phyloP scores from a whole-genome alignment of 2,113 vertebrate genomes.

The Pelusios castaneus region DNA sequence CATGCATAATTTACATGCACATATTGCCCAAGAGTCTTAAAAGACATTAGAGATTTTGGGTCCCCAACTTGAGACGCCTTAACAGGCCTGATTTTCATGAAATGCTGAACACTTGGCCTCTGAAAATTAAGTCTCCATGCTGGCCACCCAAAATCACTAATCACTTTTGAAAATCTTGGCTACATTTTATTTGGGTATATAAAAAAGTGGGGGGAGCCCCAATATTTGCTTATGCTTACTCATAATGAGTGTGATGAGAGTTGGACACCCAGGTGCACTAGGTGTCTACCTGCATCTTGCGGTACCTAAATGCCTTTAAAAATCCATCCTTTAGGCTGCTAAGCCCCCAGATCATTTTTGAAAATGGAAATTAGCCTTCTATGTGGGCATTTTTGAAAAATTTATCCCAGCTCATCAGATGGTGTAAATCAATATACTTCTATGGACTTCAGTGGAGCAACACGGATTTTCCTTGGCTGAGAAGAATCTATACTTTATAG shows the following conservation, averaged over 20 bases:
- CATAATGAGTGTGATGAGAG: background rate
- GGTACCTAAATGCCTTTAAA: background rate
- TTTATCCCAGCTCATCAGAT: background rate
- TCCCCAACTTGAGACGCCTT: too few relatives aligned
- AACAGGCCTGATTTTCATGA: background rate
- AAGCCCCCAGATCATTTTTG: rapidly evolving
- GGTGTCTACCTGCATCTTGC: background rate
- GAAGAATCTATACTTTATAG: background rate
- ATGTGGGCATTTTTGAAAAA: background rate
- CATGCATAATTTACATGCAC: background rate
- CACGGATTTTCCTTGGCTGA: background rate
- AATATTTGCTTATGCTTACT: background rate
- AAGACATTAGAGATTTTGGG: background rate
- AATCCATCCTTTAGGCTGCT: background rate
- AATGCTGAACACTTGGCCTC: background rate
- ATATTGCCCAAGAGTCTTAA: background rate
- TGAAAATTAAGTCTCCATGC: background rate
- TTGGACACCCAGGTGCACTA: background rate
- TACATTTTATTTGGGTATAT: background rate
- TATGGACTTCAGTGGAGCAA: background rate
- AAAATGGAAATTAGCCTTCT: background rate
- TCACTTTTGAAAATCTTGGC: background rate
- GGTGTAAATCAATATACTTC: background rate
- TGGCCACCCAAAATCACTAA: background rate
- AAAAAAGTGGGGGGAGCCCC: background rate